Evolutionary conservation across 2,113 vertebrate genomes (phyloP), one percentile per base, ranked within the genome.

Genomic region (Isichthys henryi): DNA sequence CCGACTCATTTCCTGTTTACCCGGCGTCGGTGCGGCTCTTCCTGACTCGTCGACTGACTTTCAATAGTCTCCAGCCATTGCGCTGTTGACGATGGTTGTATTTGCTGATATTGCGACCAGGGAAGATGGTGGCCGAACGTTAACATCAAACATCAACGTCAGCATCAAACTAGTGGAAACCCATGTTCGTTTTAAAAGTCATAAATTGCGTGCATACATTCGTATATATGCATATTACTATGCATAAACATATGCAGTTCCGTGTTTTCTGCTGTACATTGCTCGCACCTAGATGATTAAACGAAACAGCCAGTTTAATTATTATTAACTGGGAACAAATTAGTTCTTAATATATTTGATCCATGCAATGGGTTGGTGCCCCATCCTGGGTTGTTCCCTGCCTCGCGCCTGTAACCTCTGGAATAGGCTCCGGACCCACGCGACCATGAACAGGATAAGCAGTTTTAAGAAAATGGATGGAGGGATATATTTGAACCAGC

Each of bases 11-110:
- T 39, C 39, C 39, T 39, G 39, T 39, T 39, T 39, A 39, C 95
- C 93, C 91, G 92, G 91, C 92, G 94, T 94, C 93, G 93, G 88
- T 93, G 94, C 94, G 93, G 94, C 94, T 93, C 95, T 95, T 94
- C 94, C 94, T 48, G 46, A 50, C 83, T 49, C 1, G 4, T 15
- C 6, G 10, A 31, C 13, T 8, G 10, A 10, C 21, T 39, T 2
- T 50, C 49, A 3, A 23, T 49, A 13, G 21, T 27, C 3, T 74
- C 3, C 31, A 74, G n/a, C 21, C 21, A 62, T 3, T 62, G 7
- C 2, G 0, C 23, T n/a, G 21, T 62, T n/a, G n/a, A n/a, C 9
- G 66, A 74, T 49, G 46, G 23, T 56, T 56, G 19, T 21, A 56
- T 56, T 56, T 56, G 53, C 19, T 52, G 49, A 23, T 50, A 52